These are phyloP conservation scores for Vanessa tameamea DNA, from an alignment of 1,140 invertebrate genomes.

Conservation along the genomic window DNA sequence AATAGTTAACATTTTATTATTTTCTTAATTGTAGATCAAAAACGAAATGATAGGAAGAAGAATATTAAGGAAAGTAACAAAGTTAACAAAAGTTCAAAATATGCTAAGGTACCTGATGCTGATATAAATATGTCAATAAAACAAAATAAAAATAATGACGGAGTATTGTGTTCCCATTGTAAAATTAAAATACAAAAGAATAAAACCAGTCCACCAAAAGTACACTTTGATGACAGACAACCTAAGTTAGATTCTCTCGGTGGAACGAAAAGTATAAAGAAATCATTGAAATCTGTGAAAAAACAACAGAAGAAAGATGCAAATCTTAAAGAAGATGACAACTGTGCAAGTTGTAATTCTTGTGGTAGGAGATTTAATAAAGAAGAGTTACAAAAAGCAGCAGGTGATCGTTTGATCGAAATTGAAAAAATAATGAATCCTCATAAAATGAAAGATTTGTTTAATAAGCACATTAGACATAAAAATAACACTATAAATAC, in stretches of 20 bases:
- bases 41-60: not conserved
- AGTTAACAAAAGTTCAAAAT: not conserved
- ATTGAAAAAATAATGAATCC: not conserved
- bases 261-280: slow-evolving; percentile 8
- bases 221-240: slow-evolving; percentile 28
- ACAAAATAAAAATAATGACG: not conserved
- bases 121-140: not conserved
- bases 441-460: not conserved
- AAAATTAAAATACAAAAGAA: not conserved
- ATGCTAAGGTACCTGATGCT: not conserved
- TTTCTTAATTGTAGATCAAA: not conserved
- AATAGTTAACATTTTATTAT: not conserved
- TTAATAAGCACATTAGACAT: not conserved
- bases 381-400: slow-evolving; percentile 36
- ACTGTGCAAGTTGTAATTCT: slow-evolving; percentile 30
- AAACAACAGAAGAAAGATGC: not conserved
- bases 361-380: slow-evolving; percentile 35
- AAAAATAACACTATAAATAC: not conserved
- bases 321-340: not conserved
- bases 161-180: slow-evolving; percentile 18
- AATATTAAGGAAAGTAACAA: not conserved
- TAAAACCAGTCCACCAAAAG: slow-evolving; percentile 21
- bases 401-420: slow-evolving; percentile 32
- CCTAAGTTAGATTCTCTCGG: slow-evolving; percentile 1
- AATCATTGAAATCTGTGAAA: not conserved